Conservation (phyloP, 2,797 vertebrate genomes). For the Bucorvus abyssinicus region DNA sequence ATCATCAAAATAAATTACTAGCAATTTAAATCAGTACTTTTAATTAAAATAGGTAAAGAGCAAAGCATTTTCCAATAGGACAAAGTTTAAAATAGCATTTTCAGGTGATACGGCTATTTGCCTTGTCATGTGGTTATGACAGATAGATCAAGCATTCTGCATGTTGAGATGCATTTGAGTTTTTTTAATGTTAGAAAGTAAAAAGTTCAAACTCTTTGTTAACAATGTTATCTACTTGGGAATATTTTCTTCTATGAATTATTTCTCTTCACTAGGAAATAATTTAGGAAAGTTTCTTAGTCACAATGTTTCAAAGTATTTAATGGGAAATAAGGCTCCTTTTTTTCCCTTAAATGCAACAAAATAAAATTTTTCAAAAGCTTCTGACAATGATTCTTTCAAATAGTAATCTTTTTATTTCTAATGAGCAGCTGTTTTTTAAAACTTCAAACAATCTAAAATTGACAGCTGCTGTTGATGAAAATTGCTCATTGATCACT, state of each 20-base stretch:
- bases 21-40: not conserved
- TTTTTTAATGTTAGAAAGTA: not conserved
- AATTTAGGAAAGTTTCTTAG: not conserved
- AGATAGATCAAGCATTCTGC: not conserved
- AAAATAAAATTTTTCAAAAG: not conserved
- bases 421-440: not conserved
- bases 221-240: not conserved
- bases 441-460: not conserved
- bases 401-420: not conserved
- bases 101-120: not conserved
- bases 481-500: not conserved
- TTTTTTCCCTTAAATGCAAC: not conserved
- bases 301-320: not conserved
- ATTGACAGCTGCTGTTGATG: not conserved
- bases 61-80: not conserved
- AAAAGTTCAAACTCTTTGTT: not conserved
- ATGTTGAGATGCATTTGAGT: not conserved
- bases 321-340: not conserved
- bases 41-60: not conserved
- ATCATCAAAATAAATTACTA: not conserved
- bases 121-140: not conserved
- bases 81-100: not conserved
- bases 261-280: not conserved
- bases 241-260: not conserved
- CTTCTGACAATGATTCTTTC: not conserved